These are phyloP conservation scores for Aleiodes testaceus DNA, from an alignment of 2,888 invertebrate species.

Conservation along the genomic window DNA sequence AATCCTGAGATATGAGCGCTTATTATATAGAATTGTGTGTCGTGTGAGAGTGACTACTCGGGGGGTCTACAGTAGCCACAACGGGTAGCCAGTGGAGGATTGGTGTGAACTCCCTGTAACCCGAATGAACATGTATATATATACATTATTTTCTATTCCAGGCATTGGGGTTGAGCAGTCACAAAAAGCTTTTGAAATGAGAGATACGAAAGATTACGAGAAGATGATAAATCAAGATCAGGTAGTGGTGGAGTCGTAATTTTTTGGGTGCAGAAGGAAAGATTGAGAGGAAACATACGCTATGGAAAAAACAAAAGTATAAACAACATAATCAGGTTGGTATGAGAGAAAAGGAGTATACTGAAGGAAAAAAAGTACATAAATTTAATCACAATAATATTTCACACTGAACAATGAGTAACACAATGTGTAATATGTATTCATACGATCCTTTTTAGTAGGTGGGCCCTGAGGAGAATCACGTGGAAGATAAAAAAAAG, in stretches of 20 bases:
- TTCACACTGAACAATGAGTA: neutral
- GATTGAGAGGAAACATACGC: conserved; percentile 4
- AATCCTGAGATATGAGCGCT: conserved; percentile 72
- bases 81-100: conserved; percentile 49
- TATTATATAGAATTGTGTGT: conserved; percentile 69
- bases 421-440: conserved; percentile 14
- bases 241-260: conserved; percentile 28
- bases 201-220: conserved; percentile 37
- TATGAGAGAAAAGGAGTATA: no score
- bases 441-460: conserved; percentile 22
- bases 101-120: conserved; percentile 61
- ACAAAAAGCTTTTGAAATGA: conserved; percentile 18
- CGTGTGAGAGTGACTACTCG: conserved; percentile 52
- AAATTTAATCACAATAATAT: no score
- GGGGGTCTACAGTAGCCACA: conserved; percentile 56
- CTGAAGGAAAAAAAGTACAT: no score
- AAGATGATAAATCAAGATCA: conserved; percentile 43
- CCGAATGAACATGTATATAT: conserved; percentile 57
- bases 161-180: conserved; percentile 17
- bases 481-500: conserved; percentile 54
- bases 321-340: conserved; percentile 26
- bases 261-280: conserved; percentile 21
- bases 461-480: conserved; percentile 21
- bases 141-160: conserved; percentile 12
- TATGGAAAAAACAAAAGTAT: neutral